Percentiles rank a stretch among this genome's conserved stretches.
Conservation (phyloP, 2,888 invertebrate genomes). For the Eristalinus sepulchralis region DNA sequence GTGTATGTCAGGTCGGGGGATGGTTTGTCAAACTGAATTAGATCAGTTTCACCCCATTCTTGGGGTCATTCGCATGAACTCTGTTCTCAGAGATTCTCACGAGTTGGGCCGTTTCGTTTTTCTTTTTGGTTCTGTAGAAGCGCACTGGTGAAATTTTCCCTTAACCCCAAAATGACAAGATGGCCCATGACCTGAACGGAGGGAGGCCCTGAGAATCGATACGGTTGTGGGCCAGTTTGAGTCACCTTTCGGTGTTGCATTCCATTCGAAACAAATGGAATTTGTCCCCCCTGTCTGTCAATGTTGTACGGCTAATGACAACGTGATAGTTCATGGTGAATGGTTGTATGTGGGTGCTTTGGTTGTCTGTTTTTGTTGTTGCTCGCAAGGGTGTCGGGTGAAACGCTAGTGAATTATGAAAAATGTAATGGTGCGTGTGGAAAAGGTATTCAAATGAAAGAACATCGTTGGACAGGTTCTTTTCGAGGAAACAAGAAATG, state of each 20-base stretch:
- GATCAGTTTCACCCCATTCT: conserved; percentile 47
- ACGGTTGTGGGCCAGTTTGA: conserved; percentile 28
- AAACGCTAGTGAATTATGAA: conserved; percentile 22
- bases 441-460: conserved; percentile 71
- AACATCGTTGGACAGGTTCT: conserved; percentile 29
- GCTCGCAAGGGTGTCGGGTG: neutral
- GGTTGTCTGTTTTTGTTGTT: neutral
- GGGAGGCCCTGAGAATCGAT: conserved; percentile 35
- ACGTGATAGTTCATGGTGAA: neutral
- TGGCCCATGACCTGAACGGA: conserved; percentile 40
- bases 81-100: conserved; percentile 44
- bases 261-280: conserved; percentile 24
- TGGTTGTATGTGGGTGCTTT: neutral
- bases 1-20: neutral
- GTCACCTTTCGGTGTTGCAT: conserved; percentile 41
- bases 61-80: conserved; percentile 57
- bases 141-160: neutral
- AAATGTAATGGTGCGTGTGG: conserved; percentile 35
- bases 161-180: conserved; percentile 42
- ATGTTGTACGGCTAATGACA: conserved; percentile 37
- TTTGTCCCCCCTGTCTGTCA: conserved; percentile 14
- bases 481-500: conserved; percentile 72
- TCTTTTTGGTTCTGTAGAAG: neutral
- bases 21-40: conserved; percentile 14
- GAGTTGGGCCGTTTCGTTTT: neutral